A percentile compares a stretch with the other conserved stretches of the same genome.
Conservation (phyloP, 2,888 invertebrate species). For the Therioaphis trifolii region DNA sequence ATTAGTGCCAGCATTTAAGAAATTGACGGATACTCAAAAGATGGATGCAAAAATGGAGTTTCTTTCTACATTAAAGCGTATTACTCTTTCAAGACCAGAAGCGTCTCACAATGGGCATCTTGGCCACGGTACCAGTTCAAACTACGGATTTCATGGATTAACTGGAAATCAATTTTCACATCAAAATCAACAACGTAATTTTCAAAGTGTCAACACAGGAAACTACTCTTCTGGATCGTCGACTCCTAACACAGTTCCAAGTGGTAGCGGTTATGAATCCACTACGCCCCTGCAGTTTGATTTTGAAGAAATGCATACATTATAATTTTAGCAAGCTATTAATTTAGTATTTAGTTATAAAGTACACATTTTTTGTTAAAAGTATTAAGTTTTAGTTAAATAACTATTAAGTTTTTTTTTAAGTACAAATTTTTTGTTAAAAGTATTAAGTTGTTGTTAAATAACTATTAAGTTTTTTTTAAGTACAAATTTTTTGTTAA, state of each 20-base stretch:
- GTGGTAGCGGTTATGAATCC: too few relatives aligned
- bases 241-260: slow-evolving; percentile 15
- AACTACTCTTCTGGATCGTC: slow-evolving; percentile 17
- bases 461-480: background rate
- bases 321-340: background rate
- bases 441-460: background rate
- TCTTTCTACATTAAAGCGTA: too few relatives aligned
- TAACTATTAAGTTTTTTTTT: too few relatives aligned
- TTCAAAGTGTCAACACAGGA: slow-evolving; percentile 13
- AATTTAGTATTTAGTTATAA: slow-evolving; percentile 3
- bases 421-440: slow-evolving; percentile 5
- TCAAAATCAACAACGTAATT: slow-evolving; percentile 8
- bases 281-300: slow-evolving; percentile 13
- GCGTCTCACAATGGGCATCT: too few relatives aligned
- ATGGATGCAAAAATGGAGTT: too few relatives aligned
- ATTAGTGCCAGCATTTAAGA: too few relatives aligned
- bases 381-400: slow-evolving; percentile 12
- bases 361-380: background rate
- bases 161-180: background rate
- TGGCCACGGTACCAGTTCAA: too few relatives aligned
- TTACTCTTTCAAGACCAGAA: too few relatives aligned
- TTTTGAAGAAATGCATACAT: slow-evolving; percentile 5
- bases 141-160: too few relatives aligned
- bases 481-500: slow-evolving; percentile 3
- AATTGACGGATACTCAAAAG: too few relatives aligned